Evolutionary conservation across 2,113 vertebrate species (phyloP).

Genomic region (Coptodon bakossiorum): DNA sequence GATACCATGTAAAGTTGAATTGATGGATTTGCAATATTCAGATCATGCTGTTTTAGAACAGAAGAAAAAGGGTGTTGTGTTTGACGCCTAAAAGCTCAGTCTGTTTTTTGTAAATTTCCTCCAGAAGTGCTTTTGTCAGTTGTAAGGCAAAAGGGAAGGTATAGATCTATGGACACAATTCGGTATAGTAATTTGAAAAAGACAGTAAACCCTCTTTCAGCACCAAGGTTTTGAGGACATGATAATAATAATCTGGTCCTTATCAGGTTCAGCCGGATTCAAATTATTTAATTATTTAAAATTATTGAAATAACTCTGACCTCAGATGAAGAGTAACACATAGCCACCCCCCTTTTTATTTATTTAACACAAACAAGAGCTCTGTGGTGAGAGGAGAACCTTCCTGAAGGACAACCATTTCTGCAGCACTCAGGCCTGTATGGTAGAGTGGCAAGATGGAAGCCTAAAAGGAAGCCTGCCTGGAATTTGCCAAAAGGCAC

Average conservation of each 20-base stretch:
- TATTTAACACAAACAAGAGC: not conserved
- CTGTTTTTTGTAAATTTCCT: not conserved
- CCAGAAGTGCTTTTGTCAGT: not conserved
- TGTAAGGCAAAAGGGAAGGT: not conserved
- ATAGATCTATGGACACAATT: not conserved
- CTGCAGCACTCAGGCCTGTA: not conserved
- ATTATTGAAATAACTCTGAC: fast-evolving
- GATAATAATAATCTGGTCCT: not conserved
- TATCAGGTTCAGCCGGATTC: not conserved
- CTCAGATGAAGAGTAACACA: not conserved
- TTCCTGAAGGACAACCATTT: not conserved
- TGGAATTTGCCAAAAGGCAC: not conserved
- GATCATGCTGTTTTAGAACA: not conserved
- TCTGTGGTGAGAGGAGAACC: fast-evolving
- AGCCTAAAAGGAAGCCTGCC: not conserved
- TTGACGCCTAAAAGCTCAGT: not conserved
- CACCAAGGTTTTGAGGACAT: not conserved
- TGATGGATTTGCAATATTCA: not conserved
- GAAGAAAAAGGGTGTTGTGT: not conserved
- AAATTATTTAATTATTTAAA: not conserved
- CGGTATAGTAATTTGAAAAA: not conserved
- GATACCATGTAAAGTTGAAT: not conserved
- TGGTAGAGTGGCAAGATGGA: not conserved
- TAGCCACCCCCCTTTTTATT: not conserved
- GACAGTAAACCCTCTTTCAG: fast-evolving